These are phyloP conservation scores for Urosaurus nigricauda DNA, from an alignment of 2,797 vertebrate species.

Conservation along the genomic window DNA sequence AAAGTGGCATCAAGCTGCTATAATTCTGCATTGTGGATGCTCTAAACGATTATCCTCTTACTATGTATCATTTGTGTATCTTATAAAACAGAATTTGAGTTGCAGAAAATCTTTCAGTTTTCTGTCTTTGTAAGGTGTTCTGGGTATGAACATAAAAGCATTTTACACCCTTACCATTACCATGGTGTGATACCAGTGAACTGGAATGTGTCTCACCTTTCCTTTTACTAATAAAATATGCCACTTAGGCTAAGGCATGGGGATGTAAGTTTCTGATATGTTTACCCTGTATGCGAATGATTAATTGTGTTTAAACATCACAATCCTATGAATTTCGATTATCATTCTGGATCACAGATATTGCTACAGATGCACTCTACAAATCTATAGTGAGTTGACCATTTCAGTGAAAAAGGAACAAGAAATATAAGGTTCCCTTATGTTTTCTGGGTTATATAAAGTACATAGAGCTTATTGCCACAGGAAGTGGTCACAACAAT, in stretches of 20 bases:
- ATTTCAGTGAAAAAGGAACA: background rate
- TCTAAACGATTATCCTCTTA: background rate
- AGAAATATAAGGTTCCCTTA: background rate
- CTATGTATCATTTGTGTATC: background rate
- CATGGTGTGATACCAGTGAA: background rate
- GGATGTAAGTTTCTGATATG: background rate
- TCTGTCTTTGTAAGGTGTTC: background rate
- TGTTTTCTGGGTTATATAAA: background rate
- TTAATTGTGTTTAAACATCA: background rate
- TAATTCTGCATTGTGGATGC: too few relatives aligned
- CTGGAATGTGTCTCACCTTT: background rate
- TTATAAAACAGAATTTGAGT: background rate
- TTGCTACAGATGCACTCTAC: background rate
- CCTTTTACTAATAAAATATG: constrained; percentile 20
- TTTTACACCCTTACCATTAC: background rate
- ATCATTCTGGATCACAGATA: background rate
- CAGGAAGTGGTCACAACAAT: background rate
- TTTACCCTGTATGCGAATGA: background rate
- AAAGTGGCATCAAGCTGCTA: too few relatives aligned
- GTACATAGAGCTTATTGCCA: background rate
- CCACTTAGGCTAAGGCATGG: constrained; percentile 19
- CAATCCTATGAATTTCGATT: background rate
- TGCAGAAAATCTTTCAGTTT: background rate
- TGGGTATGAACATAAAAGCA: background rate
- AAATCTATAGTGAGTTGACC: background rate